Evolutionary conservation across 2,797 vertebrate species (phyloP).

Genomic region (Chiroxiphia lanceolata): DNA sequence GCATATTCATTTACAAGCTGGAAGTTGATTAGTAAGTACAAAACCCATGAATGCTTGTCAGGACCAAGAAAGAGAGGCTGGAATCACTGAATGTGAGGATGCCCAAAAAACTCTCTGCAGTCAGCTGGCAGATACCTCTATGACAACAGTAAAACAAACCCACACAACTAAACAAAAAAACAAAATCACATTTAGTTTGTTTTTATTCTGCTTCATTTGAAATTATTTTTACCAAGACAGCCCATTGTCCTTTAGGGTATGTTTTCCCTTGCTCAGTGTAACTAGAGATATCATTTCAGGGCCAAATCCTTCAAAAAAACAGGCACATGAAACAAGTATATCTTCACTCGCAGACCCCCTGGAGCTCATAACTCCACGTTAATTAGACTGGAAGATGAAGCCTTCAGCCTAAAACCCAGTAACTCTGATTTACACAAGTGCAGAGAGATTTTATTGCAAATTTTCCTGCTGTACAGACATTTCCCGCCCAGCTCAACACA

Average conservation of each 20-base stretch:
- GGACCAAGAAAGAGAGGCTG: neutral
- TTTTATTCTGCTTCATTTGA: slow-evolving; percentile 18
- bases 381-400: slow-evolving; percentile 21
- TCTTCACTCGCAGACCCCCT: neutral
- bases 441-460: neutral
- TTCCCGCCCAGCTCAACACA: neutral
- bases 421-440: neutral
- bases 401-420: neutral
- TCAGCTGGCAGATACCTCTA: slow-evolving; percentile 31
- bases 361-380: neutral
- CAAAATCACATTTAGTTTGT: neutral
- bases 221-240: slow-evolving; percentile 46
- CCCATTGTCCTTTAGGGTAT: neutral
- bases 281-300: neutral
- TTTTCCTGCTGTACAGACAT: neutral
- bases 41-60: neutral
- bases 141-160: slow-evolving; percentile 19
- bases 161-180: neutral
- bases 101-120: slow-evolving; percentile 17
- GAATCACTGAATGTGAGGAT: neutral
- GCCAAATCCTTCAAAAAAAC: neutral
- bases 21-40: slow-evolving; percentile 25
- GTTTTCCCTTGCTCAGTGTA: neutral
- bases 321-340: neutral
- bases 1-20: neutral